Conservation (phyloP, 2,888 invertebrate genomes). For the Arctia plantaginis region DNA sequence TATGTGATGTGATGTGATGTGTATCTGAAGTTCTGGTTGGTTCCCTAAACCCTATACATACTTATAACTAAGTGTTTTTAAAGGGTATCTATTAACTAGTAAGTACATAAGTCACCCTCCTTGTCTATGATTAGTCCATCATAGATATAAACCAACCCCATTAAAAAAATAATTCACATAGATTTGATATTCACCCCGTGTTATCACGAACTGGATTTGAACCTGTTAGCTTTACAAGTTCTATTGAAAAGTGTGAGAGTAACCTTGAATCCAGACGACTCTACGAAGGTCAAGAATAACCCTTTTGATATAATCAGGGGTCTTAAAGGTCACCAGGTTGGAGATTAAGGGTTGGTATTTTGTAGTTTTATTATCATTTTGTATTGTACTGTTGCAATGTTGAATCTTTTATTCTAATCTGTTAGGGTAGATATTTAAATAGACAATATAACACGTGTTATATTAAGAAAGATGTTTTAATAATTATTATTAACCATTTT, state of each 20-base stretch:
- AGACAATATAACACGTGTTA: background rate
- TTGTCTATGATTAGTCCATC: slow-evolving; percentile 9
- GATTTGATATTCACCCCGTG: slow-evolving; percentile 47
- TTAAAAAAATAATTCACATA: slow-evolving; percentile 26
- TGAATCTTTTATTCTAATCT: background rate
- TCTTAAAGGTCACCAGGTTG: slow-evolving; percentile 31
- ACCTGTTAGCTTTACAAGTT: slow-evolving; percentile 46
- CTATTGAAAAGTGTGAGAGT: slow-evolving; percentile 44
- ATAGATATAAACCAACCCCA: slow-evolving; percentile 13
- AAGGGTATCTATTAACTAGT: background rate
- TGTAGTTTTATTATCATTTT: slow-evolving; percentile 8
- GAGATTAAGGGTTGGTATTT: slow-evolving; percentile 3
- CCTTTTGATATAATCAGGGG: slow-evolving; percentile 22
- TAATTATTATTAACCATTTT: too few species aligned
- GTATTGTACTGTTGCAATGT: background rate
- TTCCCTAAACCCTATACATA: background rate
- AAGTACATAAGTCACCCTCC: background rate
- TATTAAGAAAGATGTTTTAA: background rate
- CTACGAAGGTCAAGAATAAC: slow-evolving; percentile 32
- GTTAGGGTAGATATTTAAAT: background rate
- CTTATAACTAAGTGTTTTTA: background rate
- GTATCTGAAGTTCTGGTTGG: background rate
- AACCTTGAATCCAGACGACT: slow-evolving; percentile 31
- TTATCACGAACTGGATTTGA: slow-evolving; percentile 31
- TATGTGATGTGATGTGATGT: too few species aligned